phyloP scores from a whole-genome alignment of 2,888 invertebrate species.

The Scrobipalpa atriplicella region DNA sequence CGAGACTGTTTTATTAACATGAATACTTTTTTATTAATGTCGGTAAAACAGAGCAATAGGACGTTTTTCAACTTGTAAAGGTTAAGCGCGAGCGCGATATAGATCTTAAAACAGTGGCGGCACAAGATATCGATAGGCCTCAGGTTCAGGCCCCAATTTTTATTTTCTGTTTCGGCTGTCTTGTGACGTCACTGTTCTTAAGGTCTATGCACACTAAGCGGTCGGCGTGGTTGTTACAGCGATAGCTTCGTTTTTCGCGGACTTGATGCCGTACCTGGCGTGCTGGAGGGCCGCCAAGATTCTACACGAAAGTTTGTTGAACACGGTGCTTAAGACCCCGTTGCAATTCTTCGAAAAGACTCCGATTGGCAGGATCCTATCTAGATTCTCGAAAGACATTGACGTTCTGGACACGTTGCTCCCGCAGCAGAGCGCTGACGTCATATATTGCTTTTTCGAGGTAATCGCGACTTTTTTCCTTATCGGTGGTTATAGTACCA shows the following conservation, averaged over 20 bases:
- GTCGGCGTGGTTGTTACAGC: conserved; percentile 84
- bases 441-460: conserved; percentile 88
- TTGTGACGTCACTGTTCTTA: not conserved
- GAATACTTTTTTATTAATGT: not conserved
- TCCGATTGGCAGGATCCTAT: conserved; percentile 88
- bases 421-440: conserved; percentile 85
- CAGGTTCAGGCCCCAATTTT: not conserved
- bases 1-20: not conserved
- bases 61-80: not conserved
- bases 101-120: not conserved
- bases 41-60: not conserved
- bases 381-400: conserved; percentile 89
- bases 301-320: conserved; percentile 84
- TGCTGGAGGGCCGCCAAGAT: conserved; percentile 86
- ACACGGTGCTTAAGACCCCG: conserved; percentile 85
- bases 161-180: not conserved
- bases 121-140: not conserved
- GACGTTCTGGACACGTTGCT: conserved; percentile 87
- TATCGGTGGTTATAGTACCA: conserved; percentile 1
- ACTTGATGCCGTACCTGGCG: conserved; percentile 87
- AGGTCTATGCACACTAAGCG: conserved; percentile 2
- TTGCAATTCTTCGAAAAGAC: conserved; percentile 91
- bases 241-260: conserved; percentile 85
- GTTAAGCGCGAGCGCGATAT: not conserved
- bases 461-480: conserved; percentile 69